Percentiles rank a stretch among this genome's conserved stretches.
These are phyloP conservation scores for Taphrorychus bicolor DNA, from an alignment of 2,888 invertebrate genomes.

Conservation along the genomic window DNA sequence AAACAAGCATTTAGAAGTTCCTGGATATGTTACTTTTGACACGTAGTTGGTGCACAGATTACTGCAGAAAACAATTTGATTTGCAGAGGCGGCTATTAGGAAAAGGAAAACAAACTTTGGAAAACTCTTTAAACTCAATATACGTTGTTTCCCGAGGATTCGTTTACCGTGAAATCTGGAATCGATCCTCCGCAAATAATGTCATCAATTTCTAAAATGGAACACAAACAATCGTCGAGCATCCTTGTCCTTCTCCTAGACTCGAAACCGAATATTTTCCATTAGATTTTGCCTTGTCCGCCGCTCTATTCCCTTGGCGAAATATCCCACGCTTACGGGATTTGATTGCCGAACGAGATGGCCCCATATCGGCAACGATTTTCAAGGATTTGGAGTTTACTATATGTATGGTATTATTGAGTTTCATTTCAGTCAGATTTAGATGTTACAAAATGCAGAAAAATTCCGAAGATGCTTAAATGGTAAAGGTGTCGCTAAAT, in stretches of 20 bases:
- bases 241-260: background rate
- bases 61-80: too few relatives aligned
- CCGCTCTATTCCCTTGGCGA: background rate
- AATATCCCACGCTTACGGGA: background rate
- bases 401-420: too few relatives aligned
- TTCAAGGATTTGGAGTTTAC: background rate
- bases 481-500: too few relatives aligned
- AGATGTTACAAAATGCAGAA: too few relatives aligned
- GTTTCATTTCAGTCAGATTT: too few relatives aligned
- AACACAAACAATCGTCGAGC: conserved; percentile 10
- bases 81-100: background rate
- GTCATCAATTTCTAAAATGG: conserved; percentile 10
- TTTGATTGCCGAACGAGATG: background rate
- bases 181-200: conserved; percentile 9
- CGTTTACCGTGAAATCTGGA: conserved; percentile 4
- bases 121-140: background rate
- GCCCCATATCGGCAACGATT: background rate
- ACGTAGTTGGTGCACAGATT: too few relatives aligned
- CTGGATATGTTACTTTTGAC: background rate
- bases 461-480: too few relatives aligned
- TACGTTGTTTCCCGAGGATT: background rate
- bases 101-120: background rate
- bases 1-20: background rate
- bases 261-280: conserved; percentile 2
- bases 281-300: conserved; percentile 17